Conservation (phyloP, 2,113 vertebrate genomes). For the Sorex araneus region DNA sequence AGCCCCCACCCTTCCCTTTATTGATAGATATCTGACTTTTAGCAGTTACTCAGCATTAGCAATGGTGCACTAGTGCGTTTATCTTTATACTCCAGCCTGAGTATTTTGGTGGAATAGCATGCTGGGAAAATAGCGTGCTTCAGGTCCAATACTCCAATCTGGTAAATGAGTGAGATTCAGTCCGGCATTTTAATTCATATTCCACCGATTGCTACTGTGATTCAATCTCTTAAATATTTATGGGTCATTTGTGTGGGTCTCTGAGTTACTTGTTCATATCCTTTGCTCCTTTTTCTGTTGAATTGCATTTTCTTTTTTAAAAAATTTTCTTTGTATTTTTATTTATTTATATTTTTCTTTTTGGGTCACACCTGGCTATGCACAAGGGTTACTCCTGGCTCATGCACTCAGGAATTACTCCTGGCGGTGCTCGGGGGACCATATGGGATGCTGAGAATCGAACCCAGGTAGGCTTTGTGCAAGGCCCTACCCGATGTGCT, state of each 20-base stretch:
- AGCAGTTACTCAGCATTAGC: neutral
- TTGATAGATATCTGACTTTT: neutral
- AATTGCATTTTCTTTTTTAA: neutral
- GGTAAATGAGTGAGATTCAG: neutral
- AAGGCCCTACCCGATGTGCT: no score
- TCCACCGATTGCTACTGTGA: neutral
- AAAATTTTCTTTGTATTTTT: no score
- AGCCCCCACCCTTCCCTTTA: neutral
- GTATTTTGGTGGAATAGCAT: neutral
- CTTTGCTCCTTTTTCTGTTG: neutral
- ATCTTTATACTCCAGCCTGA: neutral
- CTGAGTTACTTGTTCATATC: neutral
- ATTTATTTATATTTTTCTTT: no score
- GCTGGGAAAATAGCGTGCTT: neutral
- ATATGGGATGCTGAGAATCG: no score
- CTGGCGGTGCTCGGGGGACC: no score
- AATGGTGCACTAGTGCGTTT: neutral
- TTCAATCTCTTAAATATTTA: constrained; percentile 20
- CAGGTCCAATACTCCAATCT: neutral
- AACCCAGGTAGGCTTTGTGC: no score
- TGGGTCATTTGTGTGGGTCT: neutral
- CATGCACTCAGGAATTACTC: no score
- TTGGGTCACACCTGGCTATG: no score
- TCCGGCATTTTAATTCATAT: constrained; percentile 31
- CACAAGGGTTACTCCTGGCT: no score